A percentile compares a stretch with the other conserved stretches of the same genome.
Conservation (phyloP, 2,113 vertebrate genomes). For the Delphinapterus leucas region DNA sequence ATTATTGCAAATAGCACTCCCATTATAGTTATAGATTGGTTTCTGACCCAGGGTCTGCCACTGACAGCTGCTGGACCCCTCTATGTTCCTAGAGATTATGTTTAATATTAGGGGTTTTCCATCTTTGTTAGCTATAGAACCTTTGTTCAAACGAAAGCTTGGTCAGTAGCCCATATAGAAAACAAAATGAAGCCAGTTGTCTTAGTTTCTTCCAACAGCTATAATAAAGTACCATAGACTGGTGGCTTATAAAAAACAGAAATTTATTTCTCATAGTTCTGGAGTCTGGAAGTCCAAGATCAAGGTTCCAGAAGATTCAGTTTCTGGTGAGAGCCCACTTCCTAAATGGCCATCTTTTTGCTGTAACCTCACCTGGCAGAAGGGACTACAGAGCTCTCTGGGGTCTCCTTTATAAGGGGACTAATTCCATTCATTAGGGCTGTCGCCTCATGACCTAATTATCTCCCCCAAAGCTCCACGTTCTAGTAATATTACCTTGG, state of each 20-base stretch:
- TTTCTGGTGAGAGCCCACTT: not conserved
- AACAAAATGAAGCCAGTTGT: not conserved
- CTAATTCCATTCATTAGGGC: not conserved
- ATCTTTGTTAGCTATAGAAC: not conserved
- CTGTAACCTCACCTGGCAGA: not conserved
- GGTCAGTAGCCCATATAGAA: not conserved
- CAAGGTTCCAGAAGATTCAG: not conserved
- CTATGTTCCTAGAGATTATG: not conserved
- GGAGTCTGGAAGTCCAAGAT: not conserved
- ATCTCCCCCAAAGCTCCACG: not conserved
- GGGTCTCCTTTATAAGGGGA: not conserved
- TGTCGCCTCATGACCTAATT: not conserved
- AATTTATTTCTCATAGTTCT: not conserved
- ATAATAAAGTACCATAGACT: not conserved
- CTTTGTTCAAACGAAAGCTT: not conserved
- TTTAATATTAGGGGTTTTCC: not conserved
- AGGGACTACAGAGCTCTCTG: not conserved
- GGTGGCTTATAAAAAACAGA: not conserved
- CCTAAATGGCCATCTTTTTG: not conserved
- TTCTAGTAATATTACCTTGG: not conserved
- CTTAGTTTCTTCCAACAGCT: not conserved
- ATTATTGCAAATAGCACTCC: not conserved
- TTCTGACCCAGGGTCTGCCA: not conserved
- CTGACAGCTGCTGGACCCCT: not conserved
- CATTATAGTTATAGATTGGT: not conserved